phyloP scores from a whole-genome alignment of 1,140 invertebrate species.

The Musca domestica region DNA sequence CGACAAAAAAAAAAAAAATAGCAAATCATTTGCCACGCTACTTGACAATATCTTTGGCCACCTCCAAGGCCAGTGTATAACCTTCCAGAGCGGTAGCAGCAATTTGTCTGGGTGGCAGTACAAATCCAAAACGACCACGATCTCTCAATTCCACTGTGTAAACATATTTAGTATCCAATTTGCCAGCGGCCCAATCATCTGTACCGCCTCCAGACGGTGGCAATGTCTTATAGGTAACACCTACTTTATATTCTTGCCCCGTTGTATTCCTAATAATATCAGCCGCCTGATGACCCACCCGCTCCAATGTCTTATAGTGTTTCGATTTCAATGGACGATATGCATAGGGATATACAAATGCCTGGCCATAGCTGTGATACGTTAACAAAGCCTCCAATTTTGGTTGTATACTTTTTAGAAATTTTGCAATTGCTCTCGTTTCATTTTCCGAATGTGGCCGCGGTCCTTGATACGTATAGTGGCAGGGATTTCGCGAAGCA shows the following conservation, averaged over 20 bases:
- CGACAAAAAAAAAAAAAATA: no score
- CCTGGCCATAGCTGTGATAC: conserved; percentile 70
- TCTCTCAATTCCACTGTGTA: conserved; percentile 88
- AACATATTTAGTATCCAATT: conserved; percentile 78
- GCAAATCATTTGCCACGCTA: no score
- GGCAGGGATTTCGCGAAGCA: conserved; percentile 64
- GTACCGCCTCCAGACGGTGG: conserved; percentile 79
- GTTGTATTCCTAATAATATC: conserved; percentile 40
- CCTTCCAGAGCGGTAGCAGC: conserved; percentile 78
- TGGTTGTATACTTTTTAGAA: conserved; percentile 51
- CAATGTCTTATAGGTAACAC: conserved; percentile 56
- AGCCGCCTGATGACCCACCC: conserved; percentile 64
- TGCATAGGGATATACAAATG: conserved; percentile 70
- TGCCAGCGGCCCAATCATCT: conserved; percentile 86
- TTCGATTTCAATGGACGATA: conserved; percentile 54
- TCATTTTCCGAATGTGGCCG: conserved; percentile 67
- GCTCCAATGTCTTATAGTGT: conserved; percentile 68
- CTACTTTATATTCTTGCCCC: conserved; percentile 32
- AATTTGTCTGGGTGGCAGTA: conserved; percentile 79
- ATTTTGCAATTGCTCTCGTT: conserved; percentile 57
- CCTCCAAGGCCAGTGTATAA: conserved; percentile 71
- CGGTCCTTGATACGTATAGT: conserved; percentile 63
- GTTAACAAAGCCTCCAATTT: conserved; percentile 63
- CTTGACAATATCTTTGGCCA: conserved; percentile 60
- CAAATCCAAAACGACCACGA: conserved; percentile 81